Evolutionary conservation across 92 coral and sea anemone genomes (phyloP), one percentile per base, ranked within the genome.

Genomic region (Ricordea florida): DNA sequence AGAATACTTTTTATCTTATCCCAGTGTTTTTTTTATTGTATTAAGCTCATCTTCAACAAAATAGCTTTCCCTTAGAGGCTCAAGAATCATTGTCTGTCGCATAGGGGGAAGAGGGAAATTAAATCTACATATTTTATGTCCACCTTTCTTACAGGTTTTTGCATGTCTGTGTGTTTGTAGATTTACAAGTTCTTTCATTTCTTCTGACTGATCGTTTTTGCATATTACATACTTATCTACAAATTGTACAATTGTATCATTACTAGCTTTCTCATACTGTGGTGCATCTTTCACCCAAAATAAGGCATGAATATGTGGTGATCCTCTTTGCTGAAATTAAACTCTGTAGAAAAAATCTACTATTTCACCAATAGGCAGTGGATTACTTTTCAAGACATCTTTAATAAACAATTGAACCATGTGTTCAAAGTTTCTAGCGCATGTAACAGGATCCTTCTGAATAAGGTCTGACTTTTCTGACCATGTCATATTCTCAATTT

Each of bases 31-130:
- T 61, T 11, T 72, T 36, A 57, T 41, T 30, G 8, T 28, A 31
- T 57, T 65, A 10, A 50, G 10, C 62, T 85, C 22, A 57, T 16
- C 45, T 5, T 86, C 59, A 47, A 34, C 30, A 62, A 41, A 20
- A 16, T 33, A 13, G 15, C 17, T 1, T 65, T 65, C 61, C n/a
- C 38, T 59, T 1, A 77, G 79, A 26, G 89, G 89, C 10, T 47
- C 6, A 16, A 83, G 50, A 29, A 83, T 75, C 79, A 83, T 67
- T 25, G 84, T 53, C 31, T 30, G n/a, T 32, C 40, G 71, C 89
- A 83, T 66, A 24, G 89, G 85, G 11, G 75, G 81, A 13, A 63
- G 32, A 40, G 90, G 90, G 34, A 85, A 85, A 72, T 85, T 78
- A 70, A 85, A 78, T 62, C 90, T 73, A 44, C 80, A 81, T 14